Base-by-base conservation (phyloP, 2,888 invertebrate species). In the Dinocampus coccinellae region DNA sequence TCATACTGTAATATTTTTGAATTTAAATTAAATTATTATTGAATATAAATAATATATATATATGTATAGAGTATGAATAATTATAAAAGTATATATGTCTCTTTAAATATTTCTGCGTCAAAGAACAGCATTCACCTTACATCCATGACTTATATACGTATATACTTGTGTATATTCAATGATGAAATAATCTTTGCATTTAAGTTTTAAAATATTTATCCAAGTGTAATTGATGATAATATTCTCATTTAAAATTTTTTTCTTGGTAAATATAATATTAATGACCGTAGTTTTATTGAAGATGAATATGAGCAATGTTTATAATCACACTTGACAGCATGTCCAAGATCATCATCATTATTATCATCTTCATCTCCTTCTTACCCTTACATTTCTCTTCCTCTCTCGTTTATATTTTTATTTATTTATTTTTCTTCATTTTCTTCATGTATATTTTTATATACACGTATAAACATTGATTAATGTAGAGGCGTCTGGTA, bases 401-500 rank as follows among this genome's bases (percentile, higher is more conserved):
- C 39, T n/a, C 13, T 39, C 33, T 7, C 39, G n/a, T 11, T 39
- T 3, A n/a, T n/a, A n/a, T n/a, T n/a, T n/a, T n/a, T n/a, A n/a
- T n/a, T n/a, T n/a, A n/a, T n/a, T n/a, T n/a, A n/a, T n/a, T n/a
- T n/a, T n/a, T n/a, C n/a, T n/a, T n/a, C n/a, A n/a, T n/a, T n/a
- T n/a, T n/a, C n/a, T n/a, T n/a, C 16, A 4, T n/a, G 4, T 47
- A 6, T 20, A 16, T 16, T 4, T 47, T 6, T 47, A 57, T 57
- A 57, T 22, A 55, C 22, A 22, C 36, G 55, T 3, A 29, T n/a
- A n/a, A n/a, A 16, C 53, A 36, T 39, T 20, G 16, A 39, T 66
- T 57, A 57, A 66, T 66, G 20, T 39, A 66, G 57, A 66, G 57
- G 57, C 57, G 55, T 55, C 70, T 77, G 79, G 76, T 77, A 77